Evolutionary conservation across 2,888 invertebrate species (phyloP), one percentile per base, ranked within the genome.

Genomic region (Eupithecia pulchellata): DNA sequence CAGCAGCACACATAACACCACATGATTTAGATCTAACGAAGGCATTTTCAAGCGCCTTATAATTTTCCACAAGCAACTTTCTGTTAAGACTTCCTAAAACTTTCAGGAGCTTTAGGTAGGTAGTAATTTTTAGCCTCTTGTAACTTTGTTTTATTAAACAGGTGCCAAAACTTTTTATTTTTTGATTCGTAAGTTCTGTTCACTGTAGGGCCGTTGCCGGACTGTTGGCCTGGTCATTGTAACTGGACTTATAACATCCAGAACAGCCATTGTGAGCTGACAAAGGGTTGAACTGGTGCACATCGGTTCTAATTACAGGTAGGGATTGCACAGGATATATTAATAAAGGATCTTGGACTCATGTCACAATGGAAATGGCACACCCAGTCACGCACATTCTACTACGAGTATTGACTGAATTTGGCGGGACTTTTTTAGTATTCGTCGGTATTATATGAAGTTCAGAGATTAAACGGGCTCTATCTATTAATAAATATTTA

Each of bases 211-310:
- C 58, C 78, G 69, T 77, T 77, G 32, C 68, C 74, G 75, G 78
- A 90, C 87, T 90, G 88, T 79, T 71, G 69, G 74, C 58, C 67
- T 61, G 71, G 64, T 74, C 75, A 74, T 74, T 78, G 79, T 76
- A 79, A 80, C 74, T 78, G 81, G 82, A 81, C 84, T 85, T 90
- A 87, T 90, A 89, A 87, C 81, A 79, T 86, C 82, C 78, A 81
- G 80, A 79, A 66, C 79, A 77, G 69, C 72, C 73, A 79, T 83
- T 83, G 82, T 84, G 76, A 74, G 78, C 70, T 69, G 74, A 81
- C 81, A 80, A 82, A 82, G 79, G 79, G 79, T 67, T 20, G 36
- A 82, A 80, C 82, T 77, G 76, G 82, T 77, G 77, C 67, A 63
- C 68, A 74, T 81, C 79, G 78, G 83, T 77, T 82, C 39, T 67